Conservation (phyloP, 1,140 invertebrate species). For the Apis laboriosa region DNA sequence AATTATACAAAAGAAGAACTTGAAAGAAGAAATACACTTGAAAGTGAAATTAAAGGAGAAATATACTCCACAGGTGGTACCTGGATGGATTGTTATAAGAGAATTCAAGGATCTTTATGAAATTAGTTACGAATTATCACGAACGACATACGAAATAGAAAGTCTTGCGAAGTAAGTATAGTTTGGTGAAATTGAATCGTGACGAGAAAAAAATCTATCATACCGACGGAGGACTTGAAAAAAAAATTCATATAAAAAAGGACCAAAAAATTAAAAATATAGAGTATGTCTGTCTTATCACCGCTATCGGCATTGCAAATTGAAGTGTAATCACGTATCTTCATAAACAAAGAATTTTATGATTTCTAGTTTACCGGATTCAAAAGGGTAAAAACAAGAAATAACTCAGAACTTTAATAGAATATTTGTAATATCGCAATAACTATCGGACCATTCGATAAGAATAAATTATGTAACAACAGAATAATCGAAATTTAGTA, state of each 20-base stretch:
- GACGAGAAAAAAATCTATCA: not conserved
- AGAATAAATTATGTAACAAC: constrained; percentile 9
- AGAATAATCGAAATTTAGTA: not conserved
- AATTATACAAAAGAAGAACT: not conserved
- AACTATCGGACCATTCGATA: constrained; percentile 38
- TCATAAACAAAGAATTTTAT: not conserved
- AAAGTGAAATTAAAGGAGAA: constrained; percentile 5
- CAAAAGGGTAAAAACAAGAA: not conserved
- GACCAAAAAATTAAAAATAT: constrained; percentile 36
- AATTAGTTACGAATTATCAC: not conserved
- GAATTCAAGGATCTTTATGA: not conserved
- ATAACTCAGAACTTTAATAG: not conserved
- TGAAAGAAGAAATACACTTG: not conserved
- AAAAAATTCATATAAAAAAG: not conserved
- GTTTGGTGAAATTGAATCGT: not conserved
- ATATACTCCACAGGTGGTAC: not conserved
- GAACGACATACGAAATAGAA: not conserved
- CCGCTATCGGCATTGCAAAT: not conserved
- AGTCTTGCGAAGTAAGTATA: not conserved
- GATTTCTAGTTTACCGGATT: not conserved
- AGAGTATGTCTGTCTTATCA: constrained; percentile 1
- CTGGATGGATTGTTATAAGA: not conserved
- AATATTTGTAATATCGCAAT: constrained; percentile 46
- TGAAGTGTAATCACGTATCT: not conserved
- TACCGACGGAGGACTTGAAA: not conserved